These are phyloP conservation scores for Hemichromis elongatus DNA, from an alignment of 2,113 vertebrate species.

Conservation along the genomic window DNA sequence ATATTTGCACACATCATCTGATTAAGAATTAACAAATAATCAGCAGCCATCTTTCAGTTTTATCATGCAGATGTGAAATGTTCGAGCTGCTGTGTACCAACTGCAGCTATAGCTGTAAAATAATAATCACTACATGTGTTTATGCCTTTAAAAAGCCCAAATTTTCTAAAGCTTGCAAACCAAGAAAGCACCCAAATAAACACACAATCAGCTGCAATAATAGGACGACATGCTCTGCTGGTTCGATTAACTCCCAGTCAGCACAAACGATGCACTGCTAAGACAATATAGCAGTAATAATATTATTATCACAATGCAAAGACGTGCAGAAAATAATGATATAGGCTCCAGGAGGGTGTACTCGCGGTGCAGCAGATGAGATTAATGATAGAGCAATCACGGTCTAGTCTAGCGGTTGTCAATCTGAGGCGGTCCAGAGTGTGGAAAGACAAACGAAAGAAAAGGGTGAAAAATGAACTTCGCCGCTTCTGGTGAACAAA, in stretches of 20 bases:
- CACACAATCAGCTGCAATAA: background rate
- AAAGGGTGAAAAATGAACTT: background rate
- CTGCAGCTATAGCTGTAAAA: background rate
- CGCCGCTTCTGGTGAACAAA: background rate
- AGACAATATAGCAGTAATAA: background rate
- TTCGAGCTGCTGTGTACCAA: background rate
- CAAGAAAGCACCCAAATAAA: background rate
- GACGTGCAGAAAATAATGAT: constrained; percentile 14
- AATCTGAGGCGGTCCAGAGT: background rate
- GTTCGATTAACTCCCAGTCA: constrained; percentile 19
- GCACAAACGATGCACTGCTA: background rate
- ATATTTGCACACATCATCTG: background rate
- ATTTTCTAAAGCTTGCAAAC: background rate
- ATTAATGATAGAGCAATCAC: background rate
- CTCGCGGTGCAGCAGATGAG: background rate
- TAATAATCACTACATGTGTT: background rate
- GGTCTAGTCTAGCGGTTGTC: background rate
- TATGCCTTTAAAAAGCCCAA: background rate
- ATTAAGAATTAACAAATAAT: background rate
- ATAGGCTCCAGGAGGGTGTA: background rate
- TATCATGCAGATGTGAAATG: background rate
- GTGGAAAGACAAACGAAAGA: background rate
- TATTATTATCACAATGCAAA: constrained; percentile 10
- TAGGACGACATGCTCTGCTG: background rate
- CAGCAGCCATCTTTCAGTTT: background rate